Conservation (phyloP, 2,797 vertebrate genomes). For the Girardinus metallicus region DNA sequence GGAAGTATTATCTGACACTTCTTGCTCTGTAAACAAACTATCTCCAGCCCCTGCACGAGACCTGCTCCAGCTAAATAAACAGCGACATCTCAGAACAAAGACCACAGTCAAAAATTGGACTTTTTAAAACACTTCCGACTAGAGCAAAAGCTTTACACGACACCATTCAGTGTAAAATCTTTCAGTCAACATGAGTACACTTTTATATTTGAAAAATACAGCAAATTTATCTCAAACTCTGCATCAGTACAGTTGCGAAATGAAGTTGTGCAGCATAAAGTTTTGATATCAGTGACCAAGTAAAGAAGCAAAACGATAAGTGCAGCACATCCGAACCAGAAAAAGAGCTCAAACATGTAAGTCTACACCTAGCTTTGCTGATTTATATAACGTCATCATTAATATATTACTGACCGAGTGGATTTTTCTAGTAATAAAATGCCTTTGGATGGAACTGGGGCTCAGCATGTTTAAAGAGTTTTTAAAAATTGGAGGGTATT, state of each 20-base stretch:
- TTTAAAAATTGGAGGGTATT: neutral
- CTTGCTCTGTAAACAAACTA: conserved; percentile 71
- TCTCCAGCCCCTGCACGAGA: conserved; percentile 59
- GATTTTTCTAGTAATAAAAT: neutral
- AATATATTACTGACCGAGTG: neutral
- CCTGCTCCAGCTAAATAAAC: conserved; percentile 51
- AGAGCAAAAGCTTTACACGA: neutral
- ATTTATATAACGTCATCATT: neutral
- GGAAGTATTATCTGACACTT: conserved; percentile 58
- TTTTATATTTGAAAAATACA: neutral
- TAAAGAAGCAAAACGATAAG: neutral
- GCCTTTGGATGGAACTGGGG: neutral
- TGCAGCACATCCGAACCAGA: neutral
- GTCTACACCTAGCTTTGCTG: neutral
- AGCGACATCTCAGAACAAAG: conserved; percentile 32
- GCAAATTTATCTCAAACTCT: neutral
- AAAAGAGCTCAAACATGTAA: neutral
- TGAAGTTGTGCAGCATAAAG: neutral
- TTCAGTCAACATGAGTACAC: neutral
- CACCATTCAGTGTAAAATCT: neutral
- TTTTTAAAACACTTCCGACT: conserved; percentile 5
- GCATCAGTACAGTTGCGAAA: neutral
- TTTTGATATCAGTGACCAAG: neutral
- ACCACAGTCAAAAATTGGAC: neutral
- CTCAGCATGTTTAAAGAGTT: neutral